These are phyloP conservation scores for Mizuhopecten yessoensis DNA, from an alignment of 1,140 invertebrate species.

Conservation along the genomic window DNA sequence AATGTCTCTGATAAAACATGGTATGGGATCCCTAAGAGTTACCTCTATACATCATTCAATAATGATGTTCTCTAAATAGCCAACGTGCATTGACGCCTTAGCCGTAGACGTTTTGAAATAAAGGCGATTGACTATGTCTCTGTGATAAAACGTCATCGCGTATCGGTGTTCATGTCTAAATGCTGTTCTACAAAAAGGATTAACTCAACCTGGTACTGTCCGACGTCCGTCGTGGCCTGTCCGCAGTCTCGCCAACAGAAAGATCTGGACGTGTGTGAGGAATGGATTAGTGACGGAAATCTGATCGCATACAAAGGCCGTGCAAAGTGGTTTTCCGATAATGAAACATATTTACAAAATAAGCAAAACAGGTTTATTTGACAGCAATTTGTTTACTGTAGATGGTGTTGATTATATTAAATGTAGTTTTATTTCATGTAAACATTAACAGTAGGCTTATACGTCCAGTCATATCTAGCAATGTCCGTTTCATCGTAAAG, in stretches of 20 bases:
- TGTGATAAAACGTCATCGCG: no score
- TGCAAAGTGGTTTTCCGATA: neutral
- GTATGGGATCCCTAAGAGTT: no score
- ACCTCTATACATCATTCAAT: no score
- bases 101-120: no score
- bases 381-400: neutral
- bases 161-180: no score
- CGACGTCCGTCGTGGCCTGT: neutral
- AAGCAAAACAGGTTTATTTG: constrained; percentile 7
- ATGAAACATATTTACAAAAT: neutral
- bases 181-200: neutral
- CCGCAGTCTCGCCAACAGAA: neutral
- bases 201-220: neutral
- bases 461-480: neutral
- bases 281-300: neutral
- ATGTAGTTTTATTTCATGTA: neutral
- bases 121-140: no score
- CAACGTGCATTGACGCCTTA: no score
- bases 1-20: no score
- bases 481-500: neutral
- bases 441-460: neutral
- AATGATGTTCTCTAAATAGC: no score
- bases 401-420: neutral
- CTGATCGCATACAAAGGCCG: neutral
- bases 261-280: neutral